Evolutionary conservation across 2,797 vertebrate genomes (phyloP), one percentile per base, ranked within the genome.

Genomic region (Glossophaga mutica): DNA sequence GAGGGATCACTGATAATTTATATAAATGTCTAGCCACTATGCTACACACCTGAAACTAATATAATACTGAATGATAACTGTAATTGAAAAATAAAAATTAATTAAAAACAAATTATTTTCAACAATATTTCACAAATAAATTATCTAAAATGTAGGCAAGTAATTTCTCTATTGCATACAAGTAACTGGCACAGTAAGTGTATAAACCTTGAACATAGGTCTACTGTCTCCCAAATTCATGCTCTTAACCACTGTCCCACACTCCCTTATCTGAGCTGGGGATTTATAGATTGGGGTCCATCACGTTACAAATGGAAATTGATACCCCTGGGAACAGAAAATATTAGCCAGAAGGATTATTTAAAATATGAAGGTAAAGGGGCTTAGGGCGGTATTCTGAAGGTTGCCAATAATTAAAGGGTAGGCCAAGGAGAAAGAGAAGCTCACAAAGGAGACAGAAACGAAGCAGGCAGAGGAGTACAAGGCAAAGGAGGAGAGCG

Each of bases 361-460:
- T 90, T 87, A 37, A 89, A 96, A 94, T 91, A 81, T 52, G 18
- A 48, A 91, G 18, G 44, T 77, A 44, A 88, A 92, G 68, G 8
- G 1, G n/a, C 59, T 74, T 59, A 83, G 6, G 46, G 44, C 37
- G 84, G 52, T 91, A 62, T 62, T 90, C 65, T 87, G 48, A 89
- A 95, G 67, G 57, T 74, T 71, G 77, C 70, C 83, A 96, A 93
- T 96, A 96, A 96, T 89, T 94, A 94, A 93, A 97, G 95, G 96
- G 83, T 93, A 95, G 48, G 44, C 83, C 92, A 97, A 96, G 94
- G 97, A 95, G 95, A 97, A 97, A 92, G 68, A 44, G 59, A 81
- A 37, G 39, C 18, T 94, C 91, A 93, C 78, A 92, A 91, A 97
- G 68, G 59, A 93, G 79, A 91, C 2, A n/a, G 83, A 94, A 96